A percentile compares a stretch with the other conserved stretches of the same genome.
Conservation (phyloP, 2,888 invertebrate species). For the Lasius fuliginosus region DNA sequence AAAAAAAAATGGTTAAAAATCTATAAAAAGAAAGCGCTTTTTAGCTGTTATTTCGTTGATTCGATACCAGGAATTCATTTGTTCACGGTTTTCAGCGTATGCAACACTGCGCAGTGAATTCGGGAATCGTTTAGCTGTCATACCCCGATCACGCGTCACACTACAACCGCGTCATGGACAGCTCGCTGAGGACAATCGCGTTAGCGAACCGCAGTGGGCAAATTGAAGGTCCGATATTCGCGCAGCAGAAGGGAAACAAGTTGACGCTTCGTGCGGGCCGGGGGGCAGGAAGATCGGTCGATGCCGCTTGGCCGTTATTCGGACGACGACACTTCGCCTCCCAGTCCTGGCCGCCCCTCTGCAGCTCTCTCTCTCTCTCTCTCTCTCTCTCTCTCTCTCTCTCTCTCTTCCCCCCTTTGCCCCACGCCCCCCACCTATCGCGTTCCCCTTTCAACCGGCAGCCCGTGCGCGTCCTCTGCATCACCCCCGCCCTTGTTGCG, state of each 20-base stretch:
- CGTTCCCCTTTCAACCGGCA: constrained; percentile 66
- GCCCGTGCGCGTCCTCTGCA: constrained; percentile 77
- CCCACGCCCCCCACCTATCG: constrained; percentile 69
- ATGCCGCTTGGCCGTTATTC: constrained; percentile 86
- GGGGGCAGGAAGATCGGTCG: constrained; percentile 85
- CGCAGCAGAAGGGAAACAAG: constrained; percentile 85
- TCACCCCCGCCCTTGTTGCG: constrained; percentile 75
- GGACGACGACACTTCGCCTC: constrained; percentile 86
- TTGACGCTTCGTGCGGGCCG: constrained; percentile 84
- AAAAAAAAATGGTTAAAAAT: not conserved
- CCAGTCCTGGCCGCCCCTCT: constrained; percentile 80
- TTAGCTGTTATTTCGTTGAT: not conserved
- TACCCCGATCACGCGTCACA: constrained; percentile 56
- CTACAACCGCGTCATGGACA: constrained; percentile 63
- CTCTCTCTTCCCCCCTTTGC: constrained; percentile 75
- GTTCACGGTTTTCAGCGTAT: constrained; percentile 23
- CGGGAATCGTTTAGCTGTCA: constrained; percentile 50
- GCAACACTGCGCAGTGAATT: constrained; percentile 28
- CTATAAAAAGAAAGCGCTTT: not conserved
- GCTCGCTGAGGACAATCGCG: constrained; percentile 82
- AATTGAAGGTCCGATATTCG: constrained; percentile 85
- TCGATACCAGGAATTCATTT: constrained; percentile 20
- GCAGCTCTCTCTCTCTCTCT: constrained; percentile 69
- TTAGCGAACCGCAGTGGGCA: constrained; percentile 78
- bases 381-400: too few species aligned